phyloP scores from a whole-genome alignment of 2,113 vertebrate genomes.

The Athene cunicularia region DNA sequence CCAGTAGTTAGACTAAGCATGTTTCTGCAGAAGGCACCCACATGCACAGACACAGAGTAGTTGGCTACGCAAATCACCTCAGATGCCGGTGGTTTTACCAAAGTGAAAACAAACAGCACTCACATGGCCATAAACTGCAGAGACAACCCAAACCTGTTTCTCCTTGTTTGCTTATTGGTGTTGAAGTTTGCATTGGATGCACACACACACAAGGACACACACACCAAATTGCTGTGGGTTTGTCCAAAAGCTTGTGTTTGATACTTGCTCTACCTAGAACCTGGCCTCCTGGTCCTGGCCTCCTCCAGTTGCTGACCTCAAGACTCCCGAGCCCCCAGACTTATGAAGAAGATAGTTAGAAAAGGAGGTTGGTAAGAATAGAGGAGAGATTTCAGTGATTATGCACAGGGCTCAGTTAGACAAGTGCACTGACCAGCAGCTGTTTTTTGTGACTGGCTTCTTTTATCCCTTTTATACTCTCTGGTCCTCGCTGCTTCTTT shows the following conservation, averaged over 20 bases:
- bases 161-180: neutral
- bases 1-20: accelerated
- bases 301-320: neutral
- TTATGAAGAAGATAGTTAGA: neutral
- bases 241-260: neutral
- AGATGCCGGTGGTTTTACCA: neutral
- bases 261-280: neutral
- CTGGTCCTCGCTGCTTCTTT: neutral
- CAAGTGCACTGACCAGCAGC: neutral
- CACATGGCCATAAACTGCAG: neutral
- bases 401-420: neutral
- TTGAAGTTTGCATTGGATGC: neutral
- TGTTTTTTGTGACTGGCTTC: neutral
- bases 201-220: too few species aligned
- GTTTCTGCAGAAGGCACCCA: neutral
- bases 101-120: neutral
- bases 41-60: neutral
- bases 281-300: neutral
- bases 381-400: too few species aligned
- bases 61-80: neutral
- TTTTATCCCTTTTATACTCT: neutral
- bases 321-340: neutral
- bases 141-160: neutral
- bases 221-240: neutral
- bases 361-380: neutral